Evolutionary conservation across 2,113 vertebrate genomes (phyloP).

Genomic region (Austrofundulus limnaeus): DNA sequence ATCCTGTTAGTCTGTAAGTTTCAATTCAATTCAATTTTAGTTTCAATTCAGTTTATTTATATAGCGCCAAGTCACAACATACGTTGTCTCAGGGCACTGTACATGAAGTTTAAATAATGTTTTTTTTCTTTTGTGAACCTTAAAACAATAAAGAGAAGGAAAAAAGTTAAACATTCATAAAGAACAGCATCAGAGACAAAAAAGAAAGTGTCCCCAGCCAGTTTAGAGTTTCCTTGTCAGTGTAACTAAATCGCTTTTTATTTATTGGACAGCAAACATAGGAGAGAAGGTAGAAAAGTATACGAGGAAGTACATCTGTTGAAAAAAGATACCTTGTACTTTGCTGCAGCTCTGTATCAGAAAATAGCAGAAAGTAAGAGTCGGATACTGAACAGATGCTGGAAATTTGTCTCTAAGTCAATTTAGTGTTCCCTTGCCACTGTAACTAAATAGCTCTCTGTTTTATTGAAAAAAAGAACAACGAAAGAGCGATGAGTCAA

Average conservation of each 20-base stretch:
- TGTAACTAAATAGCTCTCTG: slow-evolving; percentile 59
- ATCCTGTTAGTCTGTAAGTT: neutral
- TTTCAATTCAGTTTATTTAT: no score
- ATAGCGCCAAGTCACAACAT: no score
- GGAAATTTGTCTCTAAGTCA: slow-evolving; percentile 61
- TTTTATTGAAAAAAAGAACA: slow-evolving; percentile 55
- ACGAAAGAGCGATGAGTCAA: slow-evolving; percentile 47
- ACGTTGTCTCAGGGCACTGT: no score
- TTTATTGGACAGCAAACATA: slow-evolving; percentile 68
- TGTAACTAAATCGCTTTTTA: slow-evolving; percentile 64
- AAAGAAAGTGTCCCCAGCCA: slow-evolving; percentile 25
- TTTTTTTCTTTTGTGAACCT: neutral
- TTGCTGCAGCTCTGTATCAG: slow-evolving; percentile 11
- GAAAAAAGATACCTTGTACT: slow-evolving; percentile 53
- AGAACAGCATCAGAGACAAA: slow-evolving; percentile 27
- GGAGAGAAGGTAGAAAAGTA: slow-evolving; percentile 32
- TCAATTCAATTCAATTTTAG: no score
- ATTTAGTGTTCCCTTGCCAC: slow-evolving; percentile 59
- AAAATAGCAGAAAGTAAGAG: slow-evolving; percentile 36
- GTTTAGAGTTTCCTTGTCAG: slow-evolving; percentile 61
- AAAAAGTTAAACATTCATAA: slow-evolving; percentile 15
- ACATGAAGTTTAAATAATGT: neutral
- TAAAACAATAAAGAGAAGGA: slow-evolving; percentile 3
- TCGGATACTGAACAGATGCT: slow-evolving; percentile 37
- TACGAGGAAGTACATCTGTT: slow-evolving; percentile 44